These are phyloP conservation scores for Buphagus erythrorhynchus DNA, from an alignment of 2,797 vertebrate genomes.

Conservation along the genomic window DNA sequence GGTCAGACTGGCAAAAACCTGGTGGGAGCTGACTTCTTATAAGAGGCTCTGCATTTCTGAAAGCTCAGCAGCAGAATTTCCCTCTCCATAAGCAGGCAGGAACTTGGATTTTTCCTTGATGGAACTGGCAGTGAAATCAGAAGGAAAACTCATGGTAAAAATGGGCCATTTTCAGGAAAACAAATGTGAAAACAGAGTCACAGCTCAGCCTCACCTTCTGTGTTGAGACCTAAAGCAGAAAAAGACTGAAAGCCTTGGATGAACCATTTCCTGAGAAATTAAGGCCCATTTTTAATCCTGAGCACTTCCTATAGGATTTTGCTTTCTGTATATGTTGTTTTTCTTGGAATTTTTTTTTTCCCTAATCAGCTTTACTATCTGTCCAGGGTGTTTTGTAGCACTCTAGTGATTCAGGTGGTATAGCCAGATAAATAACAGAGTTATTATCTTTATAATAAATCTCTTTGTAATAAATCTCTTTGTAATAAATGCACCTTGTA, in stretches of 20 bases:
- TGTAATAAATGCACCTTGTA: slow-evolving; percentile 42
- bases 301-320: neutral
- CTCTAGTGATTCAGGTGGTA: neutral
- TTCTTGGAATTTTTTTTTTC: neutral
- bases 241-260: neutral
- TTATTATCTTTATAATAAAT: slow-evolving; percentile 40
- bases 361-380: neutral
- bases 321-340: neutral
- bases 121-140: neutral
- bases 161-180: neutral
- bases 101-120: neutral
- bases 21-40: neutral
- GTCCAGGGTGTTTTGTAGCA: neutral
- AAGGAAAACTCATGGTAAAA: neutral
- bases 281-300: neutral
- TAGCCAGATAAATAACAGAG: slow-evolving; percentile 12
- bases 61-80: neutral
- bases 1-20: neutral
- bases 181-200: neutral
- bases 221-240: neutral
- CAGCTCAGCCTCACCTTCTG: neutral
- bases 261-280: neutral
- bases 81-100: neutral
- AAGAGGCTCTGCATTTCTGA: neutral
- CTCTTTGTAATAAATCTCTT: slow-evolving; percentile 48